phyloP scores from a whole-genome alignment of 2,797 vertebrate genomes.

The Cyclura pinguis region DNA sequence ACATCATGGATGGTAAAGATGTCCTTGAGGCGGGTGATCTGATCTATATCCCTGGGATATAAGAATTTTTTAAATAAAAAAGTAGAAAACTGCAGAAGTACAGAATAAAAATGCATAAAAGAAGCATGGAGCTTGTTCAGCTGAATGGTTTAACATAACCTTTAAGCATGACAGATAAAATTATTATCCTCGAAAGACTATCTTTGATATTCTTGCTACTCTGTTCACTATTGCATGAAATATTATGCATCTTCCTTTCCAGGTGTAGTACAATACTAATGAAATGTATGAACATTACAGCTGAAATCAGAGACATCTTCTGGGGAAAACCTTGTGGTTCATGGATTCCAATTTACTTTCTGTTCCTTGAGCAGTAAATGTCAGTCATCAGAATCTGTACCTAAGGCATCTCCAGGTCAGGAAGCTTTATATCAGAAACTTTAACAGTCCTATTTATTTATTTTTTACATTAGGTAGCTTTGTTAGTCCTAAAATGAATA shows the following conservation, averaged over 20 bases:
- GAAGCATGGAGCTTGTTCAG: slow-evolving; percentile 20
- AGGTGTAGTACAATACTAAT: background rate
- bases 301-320: slow-evolving; percentile 31
- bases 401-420: background rate
- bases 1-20: background rate
- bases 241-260: slow-evolving; percentile 22
- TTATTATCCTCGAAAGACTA: slow-evolving; percentile 22
- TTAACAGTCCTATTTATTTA: background rate
- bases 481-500: background rate
- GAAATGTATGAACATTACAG: slow-evolving; percentile 46
- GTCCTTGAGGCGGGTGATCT: background rate
- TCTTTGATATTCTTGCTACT: slow-evolving; percentile 28
- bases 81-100: background rate
- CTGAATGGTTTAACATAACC: slow-evolving; percentile 26
- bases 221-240: slow-evolving; percentile 7
- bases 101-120: background rate
- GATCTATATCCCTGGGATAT: background rate
- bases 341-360: background rate
- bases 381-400: background rate
- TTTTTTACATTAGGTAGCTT: background rate
- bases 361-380: background rate
- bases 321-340: background rate
- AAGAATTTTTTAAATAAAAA: background rate
- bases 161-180: slow-evolving; percentile 37
- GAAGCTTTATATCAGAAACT: background rate